Evolutionary conservation across 2,797 vertebrate genomes (phyloP).

Genomic region (Cossypha dichroa): DNA sequence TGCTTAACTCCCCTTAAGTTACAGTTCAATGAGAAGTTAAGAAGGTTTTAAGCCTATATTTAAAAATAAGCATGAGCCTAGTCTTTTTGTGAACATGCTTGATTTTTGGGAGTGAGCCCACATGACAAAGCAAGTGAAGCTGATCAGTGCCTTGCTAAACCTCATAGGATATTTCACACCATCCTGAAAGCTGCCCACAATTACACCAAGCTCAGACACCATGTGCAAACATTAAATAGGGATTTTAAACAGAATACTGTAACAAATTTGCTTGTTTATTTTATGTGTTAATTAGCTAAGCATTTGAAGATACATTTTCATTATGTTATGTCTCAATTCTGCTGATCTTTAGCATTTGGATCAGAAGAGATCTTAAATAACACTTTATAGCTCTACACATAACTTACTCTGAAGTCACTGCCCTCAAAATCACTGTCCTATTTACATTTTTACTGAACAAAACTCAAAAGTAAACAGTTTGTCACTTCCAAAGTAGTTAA

Average conservation of each 20-base stretch:
- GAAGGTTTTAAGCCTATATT: background rate
- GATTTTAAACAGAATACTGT: background rate
- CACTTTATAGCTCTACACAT: background rate
- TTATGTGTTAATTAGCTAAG: background rate
- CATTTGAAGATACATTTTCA: background rate
- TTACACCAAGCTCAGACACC: background rate
- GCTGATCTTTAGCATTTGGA: background rate
- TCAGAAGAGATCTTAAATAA: background rate
- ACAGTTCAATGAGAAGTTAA: background rate
- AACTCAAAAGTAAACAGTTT: background rate
- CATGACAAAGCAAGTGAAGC: background rate
- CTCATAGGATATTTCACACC: background rate
- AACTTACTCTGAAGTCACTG: background rate
- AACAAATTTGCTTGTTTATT: background rate
- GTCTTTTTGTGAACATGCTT: background rate
- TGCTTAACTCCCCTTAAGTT: background rate
- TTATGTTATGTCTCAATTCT: background rate
- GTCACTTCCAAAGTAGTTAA: background rate
- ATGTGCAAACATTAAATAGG: background rate
- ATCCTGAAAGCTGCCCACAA: background rate
- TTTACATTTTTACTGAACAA: background rate
- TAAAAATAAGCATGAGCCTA: background rate
- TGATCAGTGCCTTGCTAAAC: background rate
- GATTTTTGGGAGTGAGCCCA: background rate
- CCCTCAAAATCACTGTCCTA: background rate